Evolutionary conservation across 2,888 invertebrate species (phyloP).

Genomic region (Cylloceria caligata): DNA sequence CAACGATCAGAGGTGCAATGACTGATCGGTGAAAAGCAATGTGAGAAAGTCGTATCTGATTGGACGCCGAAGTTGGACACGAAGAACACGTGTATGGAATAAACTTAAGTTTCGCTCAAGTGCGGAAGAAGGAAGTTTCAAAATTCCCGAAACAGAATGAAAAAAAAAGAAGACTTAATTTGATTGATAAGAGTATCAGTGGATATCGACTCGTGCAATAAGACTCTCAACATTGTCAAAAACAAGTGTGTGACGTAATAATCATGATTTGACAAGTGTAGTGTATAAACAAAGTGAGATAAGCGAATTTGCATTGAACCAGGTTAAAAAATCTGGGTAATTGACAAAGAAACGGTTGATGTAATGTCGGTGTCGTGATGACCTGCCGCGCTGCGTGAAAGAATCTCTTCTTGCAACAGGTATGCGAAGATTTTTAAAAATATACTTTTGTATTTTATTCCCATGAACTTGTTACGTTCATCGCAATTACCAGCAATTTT

Average conservation of each 20-base stretch:
- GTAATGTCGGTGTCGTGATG: not conserved
- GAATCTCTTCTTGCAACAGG: constrained; percentile 57
- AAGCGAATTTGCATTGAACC: not conserved
- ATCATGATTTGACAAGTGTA: no score
- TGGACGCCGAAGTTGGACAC: constrained; percentile 16
- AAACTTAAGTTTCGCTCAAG: not conserved
- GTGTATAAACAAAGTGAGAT: not conserved
- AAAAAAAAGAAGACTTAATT: no score
- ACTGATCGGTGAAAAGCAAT: constrained; percentile 18
- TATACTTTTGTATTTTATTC: no score
- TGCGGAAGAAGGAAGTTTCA: not conserved
- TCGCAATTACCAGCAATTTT: no score
- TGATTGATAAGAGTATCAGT: no score
- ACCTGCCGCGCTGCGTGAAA: constrained; percentile 27
- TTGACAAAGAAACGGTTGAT: no score
- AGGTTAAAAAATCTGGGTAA: no score
- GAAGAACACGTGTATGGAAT: constrained; percentile 42
- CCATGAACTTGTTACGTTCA: no score
- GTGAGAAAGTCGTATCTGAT: constrained; percentile 7
- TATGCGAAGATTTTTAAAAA: constrained; percentile 28
- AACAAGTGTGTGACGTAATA: not conserved
- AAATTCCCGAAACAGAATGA: not conserved
- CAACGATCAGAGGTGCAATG: constrained; percentile 10
- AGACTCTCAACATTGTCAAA: no score
- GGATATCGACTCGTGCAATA: no score